Evolutionary conservation across 2,888 invertebrate genomes (phyloP), one percentile per base, ranked within the genome.

Genomic region (Papilio elwesi): DNA sequence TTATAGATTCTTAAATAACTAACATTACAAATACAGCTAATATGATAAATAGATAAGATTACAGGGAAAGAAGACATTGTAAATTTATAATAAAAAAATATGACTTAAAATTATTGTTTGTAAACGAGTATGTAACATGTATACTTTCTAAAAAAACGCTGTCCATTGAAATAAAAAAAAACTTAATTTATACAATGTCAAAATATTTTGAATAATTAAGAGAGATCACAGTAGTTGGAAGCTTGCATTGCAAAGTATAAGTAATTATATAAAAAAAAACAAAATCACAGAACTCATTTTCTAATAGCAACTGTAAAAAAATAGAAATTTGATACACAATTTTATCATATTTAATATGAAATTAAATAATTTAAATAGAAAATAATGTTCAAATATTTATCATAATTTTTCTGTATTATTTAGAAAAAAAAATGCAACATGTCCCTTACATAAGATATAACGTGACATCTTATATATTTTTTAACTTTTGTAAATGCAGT

Each of bases 321-420:
- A 55, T 48, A 49, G 8, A 49, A 48, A 68, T 68, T 13, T 48
- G 47, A 10, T 64, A 64, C n/a, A 48, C 48, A 16, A 6, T 64
- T 51, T 36, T 12, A 51, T 51, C 68, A 52, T 63, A 70, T 70
- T 63, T 53, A 48, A 59, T 67, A 67, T 53, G 48, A 66, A 59
- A 38, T 13, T 26, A 38, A 63, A 47, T 64, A 53, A 47, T 69
- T 98, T 98, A 77, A 98, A 93, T 70, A 26, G 1, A 26, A 26
- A 26, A 26, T 26, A n/a, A 26, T 26, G 26, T 26, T 26, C 26
- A 26, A 26, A 26, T 26, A 26, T 26, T 26, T 26, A 26, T 2
- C 26, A 26, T 26, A 26, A 26, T 11, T 11, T 57, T 57, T 36
- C 13, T 57, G 57, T 57, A 26, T 12, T 12, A 36, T 36, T 36